Base-by-base conservation (phyloP, 2,888 invertebrate species). In the Macrosiphum euphorbiae region DNA sequence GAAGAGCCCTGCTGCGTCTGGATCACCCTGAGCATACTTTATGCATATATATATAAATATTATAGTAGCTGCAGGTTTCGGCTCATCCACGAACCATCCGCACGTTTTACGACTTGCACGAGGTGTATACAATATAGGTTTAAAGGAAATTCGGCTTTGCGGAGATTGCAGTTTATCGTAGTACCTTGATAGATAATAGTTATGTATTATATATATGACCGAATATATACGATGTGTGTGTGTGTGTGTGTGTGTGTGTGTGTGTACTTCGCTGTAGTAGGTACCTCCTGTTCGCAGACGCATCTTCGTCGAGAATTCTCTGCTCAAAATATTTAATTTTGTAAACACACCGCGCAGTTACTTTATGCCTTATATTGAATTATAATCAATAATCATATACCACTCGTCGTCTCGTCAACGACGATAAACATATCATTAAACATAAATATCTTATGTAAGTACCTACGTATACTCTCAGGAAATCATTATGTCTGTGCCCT, bases 111-210 rank as follows among this genome's bases (percentile, higher is more conserved):
- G 67, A 35, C n/a, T 67, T 67, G 35, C 67, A 67, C 67, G 35
- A 16, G 35, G 67, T 67, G 67, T 67, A 67, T 67, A 67, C n/a
- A n/a, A 11, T 67, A 67, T 35, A 7, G n/a, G 35, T 47, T 89
- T 89, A 44, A 61, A 44, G 58, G 58, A 89, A 61, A 61, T 89
- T n/a, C 58, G 58, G 28, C 58, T 89, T 89, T 88, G 41, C 86
- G 11, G 41, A 44, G 85, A 28, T 44, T 44, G 58, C 55, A 88
- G 47, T 52, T 88, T 86, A 47, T 47, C 41, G 13, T 47, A 47
- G 44, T 86, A 41, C n/a, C 5, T 16, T n/a, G 67, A 67, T 67
- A 52, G 52, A 52, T 52, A 52, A 13, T 52, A 52, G 52, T 52
- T 52, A 67, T n/a, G 7, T 35, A 61, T n/a, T 61, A 28, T 67